Conservation (phyloP, 1,140 invertebrate genomes). For the Ooceraea biroi region DNA sequence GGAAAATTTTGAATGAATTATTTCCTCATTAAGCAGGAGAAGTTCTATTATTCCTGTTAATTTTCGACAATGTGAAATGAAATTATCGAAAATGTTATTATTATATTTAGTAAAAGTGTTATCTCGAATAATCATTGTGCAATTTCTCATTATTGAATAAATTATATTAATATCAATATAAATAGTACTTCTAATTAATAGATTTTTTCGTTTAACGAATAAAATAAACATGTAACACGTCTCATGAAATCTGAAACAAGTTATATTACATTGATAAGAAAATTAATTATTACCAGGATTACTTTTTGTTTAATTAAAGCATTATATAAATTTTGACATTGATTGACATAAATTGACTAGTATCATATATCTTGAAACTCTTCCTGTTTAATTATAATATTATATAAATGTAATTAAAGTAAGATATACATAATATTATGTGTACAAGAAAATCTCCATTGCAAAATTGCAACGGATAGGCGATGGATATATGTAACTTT, state of each 20-base stretch:
- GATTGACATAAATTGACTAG: not conserved
- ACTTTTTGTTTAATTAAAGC: not conserved
- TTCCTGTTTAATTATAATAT: slow-evolving; percentile 16
- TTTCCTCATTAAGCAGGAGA: slow-evolving; percentile 16
- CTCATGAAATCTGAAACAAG: not conserved
- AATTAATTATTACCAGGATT: not conserved
- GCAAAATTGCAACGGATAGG: no score
- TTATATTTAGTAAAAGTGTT: not conserved
- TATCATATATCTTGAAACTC: not conserved
- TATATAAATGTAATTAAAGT: slow-evolving; percentile 20
- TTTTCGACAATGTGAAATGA: not conserved
- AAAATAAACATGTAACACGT: not conserved
- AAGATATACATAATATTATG: not conserved
- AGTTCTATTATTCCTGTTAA: not conserved
- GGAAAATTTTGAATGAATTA: slow-evolving; percentile 24
- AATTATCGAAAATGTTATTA: not conserved
- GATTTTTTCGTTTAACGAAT: not conserved
- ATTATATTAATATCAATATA: not conserved
- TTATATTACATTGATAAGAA: not conserved
- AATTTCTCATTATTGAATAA: not conserved
- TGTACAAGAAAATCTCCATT: not conserved
- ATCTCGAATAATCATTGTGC: not conserved
- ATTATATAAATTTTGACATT: not conserved
- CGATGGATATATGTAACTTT: no score
- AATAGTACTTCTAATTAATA: not conserved